Conservation (phyloP, 1,140 invertebrate genomes). For the Zaprionus vittiger region DNA sequence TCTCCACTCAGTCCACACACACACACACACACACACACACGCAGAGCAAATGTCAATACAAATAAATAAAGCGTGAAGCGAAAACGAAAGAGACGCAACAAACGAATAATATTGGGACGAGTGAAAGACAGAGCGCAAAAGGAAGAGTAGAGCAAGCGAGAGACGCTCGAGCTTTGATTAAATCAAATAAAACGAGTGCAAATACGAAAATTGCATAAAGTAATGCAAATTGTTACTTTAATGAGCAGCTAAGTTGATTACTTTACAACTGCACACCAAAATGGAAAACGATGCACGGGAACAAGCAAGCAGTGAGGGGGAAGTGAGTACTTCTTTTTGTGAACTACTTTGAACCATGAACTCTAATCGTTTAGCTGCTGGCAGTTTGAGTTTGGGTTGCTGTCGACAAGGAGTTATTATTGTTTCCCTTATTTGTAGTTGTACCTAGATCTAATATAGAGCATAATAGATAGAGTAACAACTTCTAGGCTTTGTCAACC, state of each 20-base stretch:
- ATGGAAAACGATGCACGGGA: background rate
- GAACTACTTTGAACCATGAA: conserved; percentile 10
- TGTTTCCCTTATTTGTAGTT: background rate
- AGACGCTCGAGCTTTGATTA: conserved; percentile 64
- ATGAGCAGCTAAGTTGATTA: conserved; percentile 43
- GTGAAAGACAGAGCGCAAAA: background rate
- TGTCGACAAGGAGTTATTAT: background rate
- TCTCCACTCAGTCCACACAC: conserved; percentile 36
- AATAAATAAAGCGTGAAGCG: conserved; percentile 72
- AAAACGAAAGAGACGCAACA: conserved; percentile 33
- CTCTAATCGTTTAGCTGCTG: background rate
- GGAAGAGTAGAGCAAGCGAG: conserved; percentile 17
- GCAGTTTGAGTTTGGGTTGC: background rate
- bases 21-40: conserved; percentile 37
- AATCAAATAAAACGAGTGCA: conserved; percentile 72
- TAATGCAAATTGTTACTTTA: conserved; percentile 47
- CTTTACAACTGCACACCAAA: background rate
- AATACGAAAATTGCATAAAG: conserved; percentile 73
- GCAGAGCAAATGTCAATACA: conserved; percentile 75
- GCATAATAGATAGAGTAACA: no score
- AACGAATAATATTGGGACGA: background rate
- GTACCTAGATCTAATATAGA: no score
- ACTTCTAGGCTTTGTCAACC: no score
- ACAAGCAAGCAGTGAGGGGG: background rate
- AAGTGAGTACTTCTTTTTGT: no score